Percentiles rank a stretch among this genome's conserved stretches.
Conservation (phyloP, 2,113 vertebrate genomes). For the Neogale vison region DNA sequence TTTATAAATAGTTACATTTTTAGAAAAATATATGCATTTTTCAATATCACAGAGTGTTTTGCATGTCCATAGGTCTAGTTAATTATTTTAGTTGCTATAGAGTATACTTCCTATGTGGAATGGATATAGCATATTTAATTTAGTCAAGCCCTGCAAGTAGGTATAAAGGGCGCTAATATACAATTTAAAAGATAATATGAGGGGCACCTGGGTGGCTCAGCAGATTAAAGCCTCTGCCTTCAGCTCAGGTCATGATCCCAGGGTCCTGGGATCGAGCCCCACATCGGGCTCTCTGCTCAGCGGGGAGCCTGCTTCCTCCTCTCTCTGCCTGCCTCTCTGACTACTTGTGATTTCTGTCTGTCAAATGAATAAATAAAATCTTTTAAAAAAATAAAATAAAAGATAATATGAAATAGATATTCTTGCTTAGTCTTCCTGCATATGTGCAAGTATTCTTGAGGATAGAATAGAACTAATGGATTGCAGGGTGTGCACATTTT, state of each 20-base stretch:
- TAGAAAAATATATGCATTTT: neutral
- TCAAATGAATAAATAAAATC: no score
- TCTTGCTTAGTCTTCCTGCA: neutral
- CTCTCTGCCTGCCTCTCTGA: no score
- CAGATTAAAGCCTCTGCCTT: no score
- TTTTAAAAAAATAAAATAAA: no score
- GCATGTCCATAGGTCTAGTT: neutral
- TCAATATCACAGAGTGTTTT: neutral
- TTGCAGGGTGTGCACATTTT: neutral
- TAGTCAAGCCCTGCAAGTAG: neutral
- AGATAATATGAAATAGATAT: neutral
- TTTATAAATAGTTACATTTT: neutral
- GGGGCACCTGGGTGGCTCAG: no score
- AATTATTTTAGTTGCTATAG: neutral
- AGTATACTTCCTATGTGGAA: neutral
- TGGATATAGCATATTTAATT: neutral
- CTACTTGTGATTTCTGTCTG: no score
- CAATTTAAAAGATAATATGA: neutral
- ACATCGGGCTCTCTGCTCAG: no score
- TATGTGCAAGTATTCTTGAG: neutral
- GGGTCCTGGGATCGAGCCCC: no score
- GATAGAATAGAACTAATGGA: neutral
- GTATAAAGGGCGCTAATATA: neutral
- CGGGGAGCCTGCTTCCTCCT: no score
- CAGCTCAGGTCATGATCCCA: no score